Evolutionary conservation across 2,113 vertebrate genomes (phyloP).

Genomic region (Microcebus lehilahytsara): DNA sequence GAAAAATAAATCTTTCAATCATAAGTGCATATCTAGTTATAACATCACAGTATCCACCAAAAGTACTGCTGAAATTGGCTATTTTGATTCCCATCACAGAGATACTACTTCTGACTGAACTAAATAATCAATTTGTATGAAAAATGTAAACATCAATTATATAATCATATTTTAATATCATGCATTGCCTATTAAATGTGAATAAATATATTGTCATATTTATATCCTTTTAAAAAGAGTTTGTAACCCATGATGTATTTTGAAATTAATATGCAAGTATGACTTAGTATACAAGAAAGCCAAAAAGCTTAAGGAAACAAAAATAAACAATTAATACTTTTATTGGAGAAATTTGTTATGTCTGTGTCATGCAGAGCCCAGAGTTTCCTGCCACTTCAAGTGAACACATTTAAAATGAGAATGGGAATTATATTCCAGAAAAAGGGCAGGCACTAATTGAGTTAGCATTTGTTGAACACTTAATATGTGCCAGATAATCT

Average conservation of each 20-base stretch:
- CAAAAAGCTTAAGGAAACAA: slow-evolving; percentile 60
- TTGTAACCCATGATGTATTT: slow-evolving; percentile 50
- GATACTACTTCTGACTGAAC: not conserved
- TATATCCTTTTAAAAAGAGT: not conserved
- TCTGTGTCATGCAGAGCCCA: not conserved
- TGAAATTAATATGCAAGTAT: slow-evolving; percentile 78
- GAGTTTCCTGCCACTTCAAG: not conserved
- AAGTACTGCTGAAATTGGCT: not conserved
- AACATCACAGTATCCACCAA: not conserved
- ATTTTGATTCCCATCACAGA: not conserved
- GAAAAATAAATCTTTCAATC: not conserved
- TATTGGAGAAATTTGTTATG: slow-evolving; percentile 76
- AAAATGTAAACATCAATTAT: slow-evolving; percentile 47
- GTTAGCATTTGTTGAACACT: not conserved
- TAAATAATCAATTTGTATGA: slow-evolving; percentile 31
- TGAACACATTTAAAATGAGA: not conserved
- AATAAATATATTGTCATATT: not conserved
- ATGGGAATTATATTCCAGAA: not conserved
- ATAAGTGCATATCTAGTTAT: not conserved
- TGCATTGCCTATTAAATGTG: slow-evolving; percentile 56
- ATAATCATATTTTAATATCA: slow-evolving; percentile 78
- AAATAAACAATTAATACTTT: slow-evolving; percentile 69
- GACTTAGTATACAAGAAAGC: slow-evolving; percentile 63
- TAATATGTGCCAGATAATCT: not conserved
- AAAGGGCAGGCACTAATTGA: not conserved